A percentile compares a stretch with the other conserved stretches of the same genome.
Evolutionary conservation across 2,113 vertebrate species (phyloP).

Genomic region (Podocnemis expansa): DNA sequence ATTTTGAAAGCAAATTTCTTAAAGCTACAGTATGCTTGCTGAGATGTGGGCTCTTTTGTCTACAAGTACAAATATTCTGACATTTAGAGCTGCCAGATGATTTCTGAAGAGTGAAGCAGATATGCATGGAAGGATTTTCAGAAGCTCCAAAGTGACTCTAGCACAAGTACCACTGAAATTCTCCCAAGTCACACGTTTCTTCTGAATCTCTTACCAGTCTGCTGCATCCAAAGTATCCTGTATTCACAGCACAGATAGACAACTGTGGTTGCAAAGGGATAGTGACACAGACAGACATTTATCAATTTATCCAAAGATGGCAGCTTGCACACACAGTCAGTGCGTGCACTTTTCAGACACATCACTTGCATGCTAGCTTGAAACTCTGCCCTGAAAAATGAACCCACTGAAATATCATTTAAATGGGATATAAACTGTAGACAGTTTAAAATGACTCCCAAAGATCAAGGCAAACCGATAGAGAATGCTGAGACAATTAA

Average conservation of each 20-base stretch:
- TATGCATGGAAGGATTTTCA: rapidly evolving
- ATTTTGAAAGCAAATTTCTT: neutral
- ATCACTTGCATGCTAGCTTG: neutral
- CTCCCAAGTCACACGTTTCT: neutral
- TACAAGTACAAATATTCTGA: neutral
- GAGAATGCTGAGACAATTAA: neutral
- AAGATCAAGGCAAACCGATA: neutral
- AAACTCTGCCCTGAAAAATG: neutral
- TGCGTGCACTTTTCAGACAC: neutral
- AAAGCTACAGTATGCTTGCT: neutral
- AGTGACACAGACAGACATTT: neutral
- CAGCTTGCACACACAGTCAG: neutral
- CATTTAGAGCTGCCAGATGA: neutral
- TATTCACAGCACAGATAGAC: neutral
- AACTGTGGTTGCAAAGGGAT: neutral
- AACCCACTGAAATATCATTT: neutral
- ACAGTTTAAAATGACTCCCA: neutral
- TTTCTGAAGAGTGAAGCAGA: neutral
- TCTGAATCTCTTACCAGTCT: too few species aligned
- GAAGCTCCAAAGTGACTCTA: neutral
- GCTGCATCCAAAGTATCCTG: rapidly evolving
- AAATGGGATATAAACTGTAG: neutral
- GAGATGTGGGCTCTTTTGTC: neutral
- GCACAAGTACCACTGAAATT: rapidly evolving
- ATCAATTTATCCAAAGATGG: neutral